Conservation (phyloP, 2,797 vertebrate species). For the Neosalanx taihuensis region DNA sequence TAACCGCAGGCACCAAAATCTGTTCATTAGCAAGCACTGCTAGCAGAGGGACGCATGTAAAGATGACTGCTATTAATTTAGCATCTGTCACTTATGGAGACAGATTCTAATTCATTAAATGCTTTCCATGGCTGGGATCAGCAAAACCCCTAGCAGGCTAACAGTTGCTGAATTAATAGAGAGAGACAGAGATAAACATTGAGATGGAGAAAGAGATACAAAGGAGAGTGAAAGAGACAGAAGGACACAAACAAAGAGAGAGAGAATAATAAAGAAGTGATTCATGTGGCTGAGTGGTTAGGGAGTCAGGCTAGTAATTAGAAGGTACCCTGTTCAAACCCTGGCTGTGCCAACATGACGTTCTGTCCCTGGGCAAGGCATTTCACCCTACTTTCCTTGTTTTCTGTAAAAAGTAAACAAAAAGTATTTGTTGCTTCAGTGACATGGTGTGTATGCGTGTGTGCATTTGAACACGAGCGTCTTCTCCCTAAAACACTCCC, state of each 20-base stretch:
- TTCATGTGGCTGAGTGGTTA: too few species aligned
- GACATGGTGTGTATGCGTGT: not conserved
- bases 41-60: constrained; percentile 66
- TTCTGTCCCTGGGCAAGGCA: too few species aligned
- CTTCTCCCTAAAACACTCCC: not conserved
- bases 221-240: too few species aligned
- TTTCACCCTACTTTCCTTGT: too few species aligned
- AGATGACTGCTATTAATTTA: constrained; percentile 77
- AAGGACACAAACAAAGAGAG: not conserved
- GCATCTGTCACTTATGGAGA: constrained; percentile 56
- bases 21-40: constrained; percentile 72
- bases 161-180: not conserved
- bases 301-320: too few species aligned
- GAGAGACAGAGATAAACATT: not conserved
- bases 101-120: not conserved
- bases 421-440: not conserved
- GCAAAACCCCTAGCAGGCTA: not conserved
- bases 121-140: not conserved
- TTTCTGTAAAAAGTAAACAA: not conserved
- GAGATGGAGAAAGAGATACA: not conserved
- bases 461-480: not conserved
- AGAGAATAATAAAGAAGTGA: not conserved
- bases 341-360: too few species aligned
- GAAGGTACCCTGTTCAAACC: not conserved
- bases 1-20: constrained; percentile 61